Evolutionary conservation across 1,140 invertebrate species (phyloP), one percentile per base, ranked within the genome.

Genomic region (Camponotus floridanus): DNA sequence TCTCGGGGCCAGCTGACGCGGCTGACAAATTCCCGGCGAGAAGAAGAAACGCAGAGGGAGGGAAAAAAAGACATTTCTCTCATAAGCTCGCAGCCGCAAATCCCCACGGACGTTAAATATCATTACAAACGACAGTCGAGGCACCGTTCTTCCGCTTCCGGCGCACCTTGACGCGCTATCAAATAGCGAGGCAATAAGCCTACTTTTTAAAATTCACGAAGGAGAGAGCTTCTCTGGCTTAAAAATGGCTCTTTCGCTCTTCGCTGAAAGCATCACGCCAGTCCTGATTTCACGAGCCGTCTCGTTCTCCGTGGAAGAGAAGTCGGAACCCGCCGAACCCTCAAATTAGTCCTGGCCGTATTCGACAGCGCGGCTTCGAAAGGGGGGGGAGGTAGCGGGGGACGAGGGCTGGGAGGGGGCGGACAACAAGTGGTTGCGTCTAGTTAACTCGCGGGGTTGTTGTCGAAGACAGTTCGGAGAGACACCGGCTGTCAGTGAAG

Each of bases 381-480:
- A n/a, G n/a, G 48, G 18, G 48, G 48, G 48, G 5, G 1, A 18
- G 48, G 48, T 15, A 15, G 4, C 13, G 13, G 48, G 1, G 15
- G 1, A 45, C 42, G 15, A 51, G 5, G 48, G 4, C 3, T n/a
- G 4, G 13, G 48, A 15, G 70, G 76, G 62, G 76, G 70, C 68
- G 61, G 61, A 73, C 89, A 90, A 90, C 89, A 90, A 90, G 89
- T 90, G 89, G 89, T 90, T 90, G 89, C 62, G 86, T 90, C 86
- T 90, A 87, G 88, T 90, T 90, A 90, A 90, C 86, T 90, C 73
- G 81, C 81, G 81, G 86, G 67, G 64, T 90, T 86, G 88, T 87
- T 90, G 85, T 71, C 62, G 88, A 80, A 85, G 88, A 90, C 88
- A 90, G 88, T 90, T 90, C 65, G 64, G 48, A 65, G 90, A 90